A percentile compares a stretch with the other conserved stretches of the same genome.
Conservation (phyloP, 2,113 vertebrate genomes). For the Carettochelys insculpta region DNA sequence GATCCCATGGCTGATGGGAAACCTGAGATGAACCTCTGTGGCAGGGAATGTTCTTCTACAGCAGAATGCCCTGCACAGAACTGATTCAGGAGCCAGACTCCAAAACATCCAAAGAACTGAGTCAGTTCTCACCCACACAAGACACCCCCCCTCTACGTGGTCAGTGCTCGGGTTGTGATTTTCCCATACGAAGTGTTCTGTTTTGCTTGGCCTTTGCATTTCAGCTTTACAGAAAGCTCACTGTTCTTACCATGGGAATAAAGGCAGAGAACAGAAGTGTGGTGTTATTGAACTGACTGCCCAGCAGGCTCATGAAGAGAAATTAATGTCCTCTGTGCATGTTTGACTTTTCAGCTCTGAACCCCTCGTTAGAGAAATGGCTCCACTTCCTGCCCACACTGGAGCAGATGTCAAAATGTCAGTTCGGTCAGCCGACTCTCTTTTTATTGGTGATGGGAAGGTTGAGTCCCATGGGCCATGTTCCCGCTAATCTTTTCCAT, state of each 20-base stretch:
- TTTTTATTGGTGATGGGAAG: background rate
- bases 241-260: conserved; percentile 60
- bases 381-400: background rate
- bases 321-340: background rate
- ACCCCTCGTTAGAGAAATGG: background rate
- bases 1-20: accelerated
- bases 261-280: background rate
- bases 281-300: conserved; percentile 42
- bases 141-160: accelerated
- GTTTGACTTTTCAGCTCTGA: conserved; percentile 25
- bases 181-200: conserved; percentile 48
- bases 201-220: background rate
- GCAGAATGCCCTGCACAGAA: background rate
- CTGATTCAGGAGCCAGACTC: background rate
- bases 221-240: background rate
- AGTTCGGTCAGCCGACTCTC: background rate
- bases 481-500: too few relatives aligned
- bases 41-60: background rate
- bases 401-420: background rate
- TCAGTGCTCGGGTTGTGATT: accelerated
- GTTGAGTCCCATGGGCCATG: accelerated
- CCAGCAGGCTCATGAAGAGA: background rate
- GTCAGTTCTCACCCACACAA: background rate
- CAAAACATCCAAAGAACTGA: background rate
- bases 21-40: background rate